A percentile compares a stretch with the other conserved stretches of the same genome.
Conservation (phyloP, 2,888 invertebrate species). For the Plagiodera versicolora region DNA sequence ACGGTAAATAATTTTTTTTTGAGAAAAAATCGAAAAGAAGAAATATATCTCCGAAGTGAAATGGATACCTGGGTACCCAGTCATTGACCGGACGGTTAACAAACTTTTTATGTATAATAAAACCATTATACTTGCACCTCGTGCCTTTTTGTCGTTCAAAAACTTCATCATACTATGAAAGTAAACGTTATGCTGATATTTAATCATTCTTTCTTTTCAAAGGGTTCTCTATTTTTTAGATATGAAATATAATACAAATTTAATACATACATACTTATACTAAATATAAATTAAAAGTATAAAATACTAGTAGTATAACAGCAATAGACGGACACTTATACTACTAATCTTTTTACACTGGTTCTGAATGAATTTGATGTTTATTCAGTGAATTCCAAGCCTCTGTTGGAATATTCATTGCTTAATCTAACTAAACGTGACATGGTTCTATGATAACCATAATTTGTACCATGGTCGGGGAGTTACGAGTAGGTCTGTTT, state of each 20-base stretch:
- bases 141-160: too few species aligned
- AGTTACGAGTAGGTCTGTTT: too few species aligned
- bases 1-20: too few species aligned
- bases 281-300: background rate
- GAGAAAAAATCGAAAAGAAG: too few species aligned
- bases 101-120: too few species aligned
- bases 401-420: constrained; percentile 7
- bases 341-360: background rate
- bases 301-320: background rate
- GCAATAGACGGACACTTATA: background rate
- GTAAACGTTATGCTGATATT: too few species aligned
- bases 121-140: too few species aligned
- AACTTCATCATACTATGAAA: too few species aligned
- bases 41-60: too few species aligned
- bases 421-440: background rate
- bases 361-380: constrained; percentile 1
- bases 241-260: constrained; percentile 4
- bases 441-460: background rate
- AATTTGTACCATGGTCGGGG: background rate
- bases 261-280: background rate
- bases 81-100: too few species aligned
- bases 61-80: too few species aligned
- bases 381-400: background rate
- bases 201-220: background rate
- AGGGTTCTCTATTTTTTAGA: background rate